phyloP scores from a whole-genome alignment of 2,113 vertebrate species.

The Cromileptes altivelis region DNA sequence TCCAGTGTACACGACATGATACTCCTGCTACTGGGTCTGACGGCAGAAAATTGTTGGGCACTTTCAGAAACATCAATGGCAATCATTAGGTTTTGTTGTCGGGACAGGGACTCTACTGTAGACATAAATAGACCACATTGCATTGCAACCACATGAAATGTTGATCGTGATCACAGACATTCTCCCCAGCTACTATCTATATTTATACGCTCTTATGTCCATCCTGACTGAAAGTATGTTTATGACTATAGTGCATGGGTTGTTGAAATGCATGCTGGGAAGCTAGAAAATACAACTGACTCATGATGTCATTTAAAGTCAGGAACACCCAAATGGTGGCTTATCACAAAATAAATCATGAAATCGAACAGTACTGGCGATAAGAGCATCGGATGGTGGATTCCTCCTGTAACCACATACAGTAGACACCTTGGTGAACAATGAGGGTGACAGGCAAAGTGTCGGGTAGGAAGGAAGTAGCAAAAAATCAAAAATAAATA shows the following conservation, averaged over 20 bases:
- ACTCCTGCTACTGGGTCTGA: not conserved
- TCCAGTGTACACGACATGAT: not conserved
- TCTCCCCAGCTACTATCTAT: not conserved
- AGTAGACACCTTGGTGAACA: not conserved
- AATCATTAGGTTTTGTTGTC: not conserved
- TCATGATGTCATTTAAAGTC: not conserved
- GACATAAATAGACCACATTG: not conserved
- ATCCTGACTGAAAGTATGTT: not conserved
- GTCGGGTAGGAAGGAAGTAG: not conserved
- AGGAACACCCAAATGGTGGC: not conserved
- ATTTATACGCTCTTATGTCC: not conserved
- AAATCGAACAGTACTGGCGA: not conserved
- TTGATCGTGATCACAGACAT: not conserved
- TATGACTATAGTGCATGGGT: not conserved
- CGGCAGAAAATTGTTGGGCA: not conserved
- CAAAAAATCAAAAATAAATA: slow-evolving; percentile 29
- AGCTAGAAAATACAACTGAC: not conserved
- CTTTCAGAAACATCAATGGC: slow-evolving; percentile 15
- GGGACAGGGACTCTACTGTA: too few species aligned
- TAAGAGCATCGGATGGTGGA: not conserved
- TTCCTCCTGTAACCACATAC: not conserved
- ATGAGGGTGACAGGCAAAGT: not conserved
- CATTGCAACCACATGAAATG: not conserved
- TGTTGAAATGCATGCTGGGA: slow-evolving; percentile 5
- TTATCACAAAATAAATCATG: slow-evolving; percentile 1